Base-by-base conservation (phyloP, 2,797 vertebrate species). In the Bradypodion pumilum region DNA sequence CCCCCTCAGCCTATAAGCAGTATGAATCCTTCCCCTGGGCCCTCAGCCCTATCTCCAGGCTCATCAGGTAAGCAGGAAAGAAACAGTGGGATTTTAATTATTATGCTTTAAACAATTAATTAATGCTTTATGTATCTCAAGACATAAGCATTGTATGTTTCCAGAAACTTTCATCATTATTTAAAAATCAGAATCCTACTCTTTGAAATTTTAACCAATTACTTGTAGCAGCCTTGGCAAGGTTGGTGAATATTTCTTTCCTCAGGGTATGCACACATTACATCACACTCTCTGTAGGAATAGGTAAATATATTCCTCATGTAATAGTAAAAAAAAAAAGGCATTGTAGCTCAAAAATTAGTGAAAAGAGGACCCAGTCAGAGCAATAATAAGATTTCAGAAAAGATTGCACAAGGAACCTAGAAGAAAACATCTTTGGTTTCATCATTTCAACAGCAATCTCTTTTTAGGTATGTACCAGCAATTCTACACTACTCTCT, bases 1-100 rank as follows among this genome's bases (percentile, higher is more conserved):
- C 96, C 97, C 72, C 96, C 96, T 63, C 95, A 98, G 25, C 94
- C 95, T 60, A 96, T 96, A 40, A 94, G 96, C 87, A 98, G 97
- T 90, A 97, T 99, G 97, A 99, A 98, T 93, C 97, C 97, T 21
- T 99, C 98, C n/a, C 98, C 98, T 29, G 98, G 96, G 90, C 97
- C 98, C 84, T 99, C 97, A 75, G 98, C 97, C 74, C 97, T 99
- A 10, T 99, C 98, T 44, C 98, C 98, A 82, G 98, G 98, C 86
- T 99, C 98, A 85, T 98, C 98, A 97, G 98, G 98, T 99, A 97
- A 94, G 87, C 27, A 72, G 40, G 46, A 19, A 49, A 73, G 74
- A 74, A 56, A 46, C 74, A 84, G 1, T 74, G 7, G 19, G 0
- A 25, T 86, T 76, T 85, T 86, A 56, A 46, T 70, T 5, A 86